Percentiles rank a stretch among this genome's conserved stretches.
Evolutionary conservation across 2,113 vertebrate genomes (phyloP).

Genomic region (Mustela lutreola): DNA sequence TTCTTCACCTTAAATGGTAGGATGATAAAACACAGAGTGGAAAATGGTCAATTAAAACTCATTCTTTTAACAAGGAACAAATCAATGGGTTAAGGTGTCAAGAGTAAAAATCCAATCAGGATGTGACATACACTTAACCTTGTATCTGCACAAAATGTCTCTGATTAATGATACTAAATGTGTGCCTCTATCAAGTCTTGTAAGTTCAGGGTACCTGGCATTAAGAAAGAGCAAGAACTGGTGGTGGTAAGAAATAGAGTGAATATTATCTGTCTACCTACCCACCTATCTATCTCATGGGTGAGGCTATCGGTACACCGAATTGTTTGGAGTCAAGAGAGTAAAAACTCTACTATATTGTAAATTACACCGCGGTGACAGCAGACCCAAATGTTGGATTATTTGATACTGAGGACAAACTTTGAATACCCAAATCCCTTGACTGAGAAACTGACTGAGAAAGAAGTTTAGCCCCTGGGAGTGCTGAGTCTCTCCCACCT

Average conservation of each 20-base stretch:
- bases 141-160: neutral
- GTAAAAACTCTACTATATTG: neutral
- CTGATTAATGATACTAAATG: neutral
- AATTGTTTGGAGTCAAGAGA: neutral
- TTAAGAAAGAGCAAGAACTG: neutral
- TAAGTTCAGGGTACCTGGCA: neutral
- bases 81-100: neutral
- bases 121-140: neutral
- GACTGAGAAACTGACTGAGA: neutral
- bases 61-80: neutral
- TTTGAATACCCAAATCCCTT: neutral
- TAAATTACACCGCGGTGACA: neutral
- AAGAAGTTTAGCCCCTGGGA: neutral
- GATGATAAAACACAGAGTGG: neutral
- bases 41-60: conserved; percentile 9
- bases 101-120: neutral
- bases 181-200: neutral
- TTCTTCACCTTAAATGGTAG: neutral
- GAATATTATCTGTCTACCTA: neutral
- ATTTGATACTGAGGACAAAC: neutral
- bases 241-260: neutral
- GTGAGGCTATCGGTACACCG: neutral
- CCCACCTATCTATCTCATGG: neutral
- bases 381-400: neutral
- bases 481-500: neutral